Evolutionary conservation across 2,113 vertebrate genomes (phyloP).

Genomic region (Stegastes partitus): DNA sequence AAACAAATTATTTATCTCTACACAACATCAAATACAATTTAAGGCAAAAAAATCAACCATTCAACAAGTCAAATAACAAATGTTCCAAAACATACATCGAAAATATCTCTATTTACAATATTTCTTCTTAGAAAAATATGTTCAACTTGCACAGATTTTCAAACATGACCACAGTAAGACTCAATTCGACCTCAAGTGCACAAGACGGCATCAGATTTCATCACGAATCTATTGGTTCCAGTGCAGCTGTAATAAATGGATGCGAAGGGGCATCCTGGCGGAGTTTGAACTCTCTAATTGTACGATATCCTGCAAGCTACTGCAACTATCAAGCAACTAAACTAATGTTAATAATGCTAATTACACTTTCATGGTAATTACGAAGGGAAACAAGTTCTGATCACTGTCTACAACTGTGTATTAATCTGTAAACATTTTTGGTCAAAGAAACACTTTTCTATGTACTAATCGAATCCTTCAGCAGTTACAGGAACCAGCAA

Average conservation of each 20-base stretch:
- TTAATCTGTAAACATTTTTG: constrained; percentile 73
- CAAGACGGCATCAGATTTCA: constrained; percentile 60
- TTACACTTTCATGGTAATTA: constrained; percentile 18
- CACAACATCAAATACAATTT: constrained; percentile 74
- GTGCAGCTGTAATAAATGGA: constrained; percentile 47
- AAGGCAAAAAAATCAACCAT: constrained; percentile 77
- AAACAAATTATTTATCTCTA: constrained; percentile 76
- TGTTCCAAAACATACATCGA: constrained; percentile 71
- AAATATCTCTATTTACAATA: constrained; percentile 81
- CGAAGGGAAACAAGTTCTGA: background rate
- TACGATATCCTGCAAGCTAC: constrained; percentile 49
- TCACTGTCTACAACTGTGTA: constrained; percentile 12
- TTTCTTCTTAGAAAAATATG: constrained; percentile 84
- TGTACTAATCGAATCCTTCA: constrained; percentile 26
- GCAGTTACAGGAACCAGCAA: constrained; percentile 26
- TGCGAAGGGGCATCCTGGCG: constrained; percentile 17
- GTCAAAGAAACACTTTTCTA: constrained; percentile 40
- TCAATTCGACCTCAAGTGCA: constrained; percentile 48
- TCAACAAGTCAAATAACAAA: constrained; percentile 70
- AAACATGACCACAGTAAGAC: constrained; percentile 60
- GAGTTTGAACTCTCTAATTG: constrained; percentile 30
- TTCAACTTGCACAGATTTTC: constrained; percentile 69
- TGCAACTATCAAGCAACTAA: constrained; percentile 31
- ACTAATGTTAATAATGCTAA: constrained; percentile 25
- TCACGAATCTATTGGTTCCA: constrained; percentile 59